These are phyloP conservation scores for Babyrousa celebensis DNA, from an alignment of 2,797 vertebrate species.

Conservation along the genomic window DNA sequence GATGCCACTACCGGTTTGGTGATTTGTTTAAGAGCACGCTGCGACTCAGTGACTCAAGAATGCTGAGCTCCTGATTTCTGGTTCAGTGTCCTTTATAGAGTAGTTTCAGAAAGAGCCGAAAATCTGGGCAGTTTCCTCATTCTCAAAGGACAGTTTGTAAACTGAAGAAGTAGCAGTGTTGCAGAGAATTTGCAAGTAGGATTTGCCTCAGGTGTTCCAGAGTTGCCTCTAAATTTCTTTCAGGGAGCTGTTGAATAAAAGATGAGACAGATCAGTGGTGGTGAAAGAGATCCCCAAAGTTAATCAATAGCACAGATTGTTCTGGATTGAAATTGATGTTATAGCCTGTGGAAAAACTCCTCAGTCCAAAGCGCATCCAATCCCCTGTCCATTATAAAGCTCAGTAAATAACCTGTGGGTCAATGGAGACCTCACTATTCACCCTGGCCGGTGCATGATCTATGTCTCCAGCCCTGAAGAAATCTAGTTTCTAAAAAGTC, in stretches of 20 bases:
- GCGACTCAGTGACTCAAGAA: slow-evolving; percentile 42
- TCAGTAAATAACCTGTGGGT: slow-evolving; percentile 73
- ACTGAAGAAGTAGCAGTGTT: slow-evolving; percentile 27
- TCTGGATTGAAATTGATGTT: slow-evolving; percentile 79
- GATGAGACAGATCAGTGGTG: slow-evolving; percentile 66
- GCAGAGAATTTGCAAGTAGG: slow-evolving; percentile 46
- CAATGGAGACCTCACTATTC: slow-evolving; percentile 66
- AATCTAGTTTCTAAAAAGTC: slow-evolving; percentile 68
- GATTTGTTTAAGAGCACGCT: slow-evolving; percentile 56
- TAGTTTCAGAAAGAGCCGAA: slow-evolving; percentile 62
- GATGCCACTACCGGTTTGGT: neutral
- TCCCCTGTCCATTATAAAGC: slow-evolving; percentile 66
- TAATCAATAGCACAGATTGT: slow-evolving; percentile 77
- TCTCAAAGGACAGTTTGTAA: slow-evolving; percentile 68
- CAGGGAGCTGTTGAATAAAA: slow-evolving; percentile 74
- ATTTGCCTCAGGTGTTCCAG: slow-evolving; percentile 69
- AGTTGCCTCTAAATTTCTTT: slow-evolving; percentile 74
- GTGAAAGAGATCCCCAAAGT: slow-evolving; percentile 73
- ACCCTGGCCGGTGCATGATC: slow-evolving; percentile 50
- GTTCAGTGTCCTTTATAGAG: slow-evolving; percentile 12
- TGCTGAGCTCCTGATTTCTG: slow-evolving; percentile 28
- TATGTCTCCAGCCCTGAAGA: slow-evolving; percentile 64
- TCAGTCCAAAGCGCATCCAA: slow-evolving; percentile 62
- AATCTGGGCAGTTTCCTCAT: slow-evolving; percentile 25
- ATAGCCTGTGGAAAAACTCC: slow-evolving; percentile 61